Percentiles rank a stretch among this genome's conserved stretches.
These are phyloP conservation scores for Umimayanthus kanabou DNA, from an alignment of 92 coral and sea anemone species.

Conservation along the genomic window DNA sequence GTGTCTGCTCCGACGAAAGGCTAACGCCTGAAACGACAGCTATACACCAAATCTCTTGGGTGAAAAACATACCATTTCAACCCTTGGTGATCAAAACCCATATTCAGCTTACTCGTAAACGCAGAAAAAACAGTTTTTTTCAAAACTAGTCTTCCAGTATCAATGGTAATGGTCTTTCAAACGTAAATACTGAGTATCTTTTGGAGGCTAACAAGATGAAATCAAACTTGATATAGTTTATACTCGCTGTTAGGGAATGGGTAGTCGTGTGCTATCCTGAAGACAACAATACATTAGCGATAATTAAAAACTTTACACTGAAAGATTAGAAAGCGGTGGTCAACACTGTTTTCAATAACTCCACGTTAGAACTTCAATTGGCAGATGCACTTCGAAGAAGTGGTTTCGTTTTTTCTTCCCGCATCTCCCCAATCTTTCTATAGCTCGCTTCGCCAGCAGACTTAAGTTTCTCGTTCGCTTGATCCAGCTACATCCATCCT, in stretches of 20 bases:
- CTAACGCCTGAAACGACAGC: too few relatives aligned
- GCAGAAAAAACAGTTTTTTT: too few relatives aligned
- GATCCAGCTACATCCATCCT: neutral
- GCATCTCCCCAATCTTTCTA: neutral
- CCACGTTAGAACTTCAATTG: neutral
- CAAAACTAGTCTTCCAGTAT: too few relatives aligned
- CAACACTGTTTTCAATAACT: neutral
- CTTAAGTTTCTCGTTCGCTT: neutral
- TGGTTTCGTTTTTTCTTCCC: neutral
- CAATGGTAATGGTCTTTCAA: neutral
- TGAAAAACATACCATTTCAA: too few relatives aligned
- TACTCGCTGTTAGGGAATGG: neutral
- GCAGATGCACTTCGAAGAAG: neutral
- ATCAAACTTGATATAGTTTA: neutral
- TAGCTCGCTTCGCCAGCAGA: slow-evolving; percentile 9
- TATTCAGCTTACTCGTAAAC: too few relatives aligned
- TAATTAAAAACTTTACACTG: neutral
- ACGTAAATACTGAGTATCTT: neutral
- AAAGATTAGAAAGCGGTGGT: neutral
- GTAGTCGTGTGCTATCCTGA: neutral
- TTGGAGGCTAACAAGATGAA: neutral
- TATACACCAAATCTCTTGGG: too few relatives aligned
- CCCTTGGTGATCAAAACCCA: too few relatives aligned
- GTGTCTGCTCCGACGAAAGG: too few relatives aligned
- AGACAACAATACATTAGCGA: neutral